Evolutionary conservation across 1,140 invertebrate genomes (phyloP), one percentile per base, ranked within the genome.

Genomic region (Drosophila kanapiae): DNA sequence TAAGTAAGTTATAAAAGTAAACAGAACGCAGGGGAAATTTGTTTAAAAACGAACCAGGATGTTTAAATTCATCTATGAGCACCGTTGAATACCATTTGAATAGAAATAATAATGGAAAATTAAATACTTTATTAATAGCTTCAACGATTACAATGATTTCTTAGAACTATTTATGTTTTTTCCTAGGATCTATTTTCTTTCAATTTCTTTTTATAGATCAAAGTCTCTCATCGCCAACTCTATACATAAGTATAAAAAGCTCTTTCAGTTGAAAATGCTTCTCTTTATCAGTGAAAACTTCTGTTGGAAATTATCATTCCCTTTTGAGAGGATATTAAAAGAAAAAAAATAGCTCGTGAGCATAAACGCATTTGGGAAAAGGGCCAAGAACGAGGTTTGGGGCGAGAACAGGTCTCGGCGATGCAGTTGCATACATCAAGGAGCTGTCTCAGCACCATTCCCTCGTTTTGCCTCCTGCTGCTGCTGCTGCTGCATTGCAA

Each of bases 341-440:
- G 29, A 29, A 63, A 47, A 75, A 75, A 51, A 60, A 3, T 42
- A 40, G 14, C 23, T 14, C 10, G 14, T 29, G 10, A 13, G 5
- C 49, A 33, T 53, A 54, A 38, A 16, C 38, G 40, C 23, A 31
- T 33, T 62, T 51, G 13, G 8, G 37, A 9, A 23, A 40, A 37
- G n/a, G 37, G 6, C 13, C n/a, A 29, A 31, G 29, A 29, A 51
- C 45, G 40, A 29, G 37, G 23, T 64, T 33, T 29, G 23, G 23
- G 16, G 29, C 16, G 1, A 33, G 27, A 47, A n/a, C 13, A 43
- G 23, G 48, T 37, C 54, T 18, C 13, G 23, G 16, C 40, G 13
- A 42, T 35, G 56, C 60, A 54, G 59, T 61, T 84, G 80, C 81
- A 90, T 81, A 85, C 56, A 85, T 82, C 78, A 90, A 81, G 85